Evolutionary conservation across 2,888 invertebrate genomes (phyloP), one percentile per base, ranked within the genome.

Genomic region (Ophion obscuratus): DNA sequence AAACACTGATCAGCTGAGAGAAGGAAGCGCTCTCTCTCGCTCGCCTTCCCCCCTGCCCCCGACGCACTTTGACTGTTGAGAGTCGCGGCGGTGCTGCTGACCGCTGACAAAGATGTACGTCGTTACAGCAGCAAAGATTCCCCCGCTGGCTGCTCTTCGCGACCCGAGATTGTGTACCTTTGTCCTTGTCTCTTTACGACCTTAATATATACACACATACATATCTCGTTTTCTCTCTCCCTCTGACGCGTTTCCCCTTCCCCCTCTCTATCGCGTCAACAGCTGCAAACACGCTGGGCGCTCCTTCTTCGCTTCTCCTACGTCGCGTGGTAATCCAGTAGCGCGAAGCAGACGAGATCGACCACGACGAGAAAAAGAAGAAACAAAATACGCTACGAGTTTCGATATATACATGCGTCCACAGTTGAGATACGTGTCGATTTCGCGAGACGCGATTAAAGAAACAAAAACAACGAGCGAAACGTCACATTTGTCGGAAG

Each of bases 1-100:
- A 73, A 79, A 67, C 79, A 76, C 71, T 75, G 80, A 85, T 85
- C 85, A 85, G 85, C 85, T 85, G 85, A 76, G 85, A 82, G 85
- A 85, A 67, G 71, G 24, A 76, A 53, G 67, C 17, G 36, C 53
- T 66, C 76, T 40, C 40, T 68, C 82, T 27, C 75, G 75, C 74
- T 68, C 78, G 62, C 75, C 14, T 17, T 17, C 74, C 20, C 62
- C 17, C 75, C 14, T 14, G 2, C 11, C 47, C 14, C 14, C 47
- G 47, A 47, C 47, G 14, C 47, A 11, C 47, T 47, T 14, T 14
- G 47, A 47, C 47, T 14, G 47, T 47, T 14, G 47, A 40, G 47
- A 47, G 47, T 73, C 57, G 11, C 53, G 44, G 20, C 61, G 24
- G n/a, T 24, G 44, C 62, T 27, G 59, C 53, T 81, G 68, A 82